Conservation (phyloP, 2,797 vertebrate genomes). For the Lophotriccus pileatus region DNA sequence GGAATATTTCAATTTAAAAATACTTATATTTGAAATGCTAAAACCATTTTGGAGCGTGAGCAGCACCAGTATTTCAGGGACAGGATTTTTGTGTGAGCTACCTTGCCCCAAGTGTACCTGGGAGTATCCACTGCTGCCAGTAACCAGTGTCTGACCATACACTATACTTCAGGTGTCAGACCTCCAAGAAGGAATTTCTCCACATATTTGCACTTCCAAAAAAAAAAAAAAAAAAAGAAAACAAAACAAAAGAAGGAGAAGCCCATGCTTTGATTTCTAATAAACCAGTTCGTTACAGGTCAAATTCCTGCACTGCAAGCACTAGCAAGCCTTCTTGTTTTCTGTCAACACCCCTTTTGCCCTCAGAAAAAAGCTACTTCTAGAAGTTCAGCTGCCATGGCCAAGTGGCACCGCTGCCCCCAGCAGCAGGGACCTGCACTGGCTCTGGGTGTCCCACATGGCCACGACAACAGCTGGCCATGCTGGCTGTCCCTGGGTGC, state of each 20-base stretch:
- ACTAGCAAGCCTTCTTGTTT: not conserved
- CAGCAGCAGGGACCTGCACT: not conserved
- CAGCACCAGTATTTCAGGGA: not conserved
- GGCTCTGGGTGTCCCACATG: not conserved
- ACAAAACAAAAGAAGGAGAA: not conserved
- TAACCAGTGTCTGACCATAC: not conserved
- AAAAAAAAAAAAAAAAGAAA: not conserved
- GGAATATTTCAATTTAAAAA: not conserved
- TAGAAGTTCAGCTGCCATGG: not conserved
- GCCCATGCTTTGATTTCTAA: not conserved
- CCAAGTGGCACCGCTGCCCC: not conserved
- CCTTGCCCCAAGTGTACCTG: not conserved
- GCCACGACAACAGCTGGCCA: fast-evolving
- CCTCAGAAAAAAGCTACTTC: not conserved
- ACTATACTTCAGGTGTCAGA: not conserved
- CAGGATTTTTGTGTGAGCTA: not conserved
- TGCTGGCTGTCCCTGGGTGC: fast-evolving
- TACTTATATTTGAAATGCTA: conserved; percentile 13
- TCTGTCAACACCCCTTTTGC: not conserved
- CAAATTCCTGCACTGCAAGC: not conserved
- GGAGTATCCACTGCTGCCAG: not conserved
- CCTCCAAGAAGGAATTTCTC: not conserved
- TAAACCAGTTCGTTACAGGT: not conserved
- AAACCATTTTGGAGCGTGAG: not conserved
- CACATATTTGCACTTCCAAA: not conserved